phyloP scores from a whole-genome alignment of 2,888 invertebrate species.

The Dryocosmus kuriphilus region DNA sequence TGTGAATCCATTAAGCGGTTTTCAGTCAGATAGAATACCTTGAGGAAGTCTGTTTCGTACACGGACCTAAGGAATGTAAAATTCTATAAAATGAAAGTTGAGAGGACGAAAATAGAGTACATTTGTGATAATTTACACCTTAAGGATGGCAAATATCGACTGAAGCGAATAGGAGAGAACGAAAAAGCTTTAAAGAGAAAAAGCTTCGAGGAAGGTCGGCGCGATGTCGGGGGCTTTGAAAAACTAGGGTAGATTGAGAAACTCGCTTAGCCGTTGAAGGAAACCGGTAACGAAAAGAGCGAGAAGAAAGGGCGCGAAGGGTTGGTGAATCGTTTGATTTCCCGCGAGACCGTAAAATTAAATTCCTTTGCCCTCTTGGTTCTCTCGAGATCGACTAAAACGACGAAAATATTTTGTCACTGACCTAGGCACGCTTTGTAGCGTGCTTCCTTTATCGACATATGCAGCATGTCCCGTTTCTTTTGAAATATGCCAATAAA shows the following conservation, averaged over 20 bases:
- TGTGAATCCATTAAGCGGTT: slow-evolving; percentile 1
- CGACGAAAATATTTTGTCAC: slow-evolving; percentile 53
- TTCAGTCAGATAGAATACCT: neutral
- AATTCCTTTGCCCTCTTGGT: slow-evolving; percentile 63
- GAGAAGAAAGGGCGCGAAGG: slow-evolving; percentile 50
- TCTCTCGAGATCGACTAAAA: slow-evolving; percentile 45
- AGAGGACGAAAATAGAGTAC: slow-evolving; percentile 27
- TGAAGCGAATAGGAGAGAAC: slow-evolving; percentile 12
- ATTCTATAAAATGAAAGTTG: slow-evolving; percentile 23
- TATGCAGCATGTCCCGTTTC: neutral
- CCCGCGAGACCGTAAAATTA: slow-evolving; percentile 69
- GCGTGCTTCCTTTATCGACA: neutral
- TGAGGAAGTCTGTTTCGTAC: slow-evolving; percentile 5
- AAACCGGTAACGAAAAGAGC: slow-evolving; percentile 38
- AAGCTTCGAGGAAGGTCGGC: slow-evolving; percentile 34
- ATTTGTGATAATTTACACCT: slow-evolving; percentile 36
- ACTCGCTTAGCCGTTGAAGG: slow-evolving; percentile 36
- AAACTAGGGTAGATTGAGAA: slow-evolving; percentile 39
- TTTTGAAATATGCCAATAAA: neutral
- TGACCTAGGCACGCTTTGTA: slow-evolving; percentile 48
- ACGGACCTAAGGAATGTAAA: slow-evolving; percentile 12
- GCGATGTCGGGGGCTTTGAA: slow-evolving; percentile 2
- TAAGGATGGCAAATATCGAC: slow-evolving; percentile 39
- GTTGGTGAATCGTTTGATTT: slow-evolving; percentile 63
- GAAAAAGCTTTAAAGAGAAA: slow-evolving; percentile 32